These are phyloP conservation scores for Cryptus armator DNA, from an alignment of 2,888 invertebrate genomes.

Conservation along the genomic window DNA sequence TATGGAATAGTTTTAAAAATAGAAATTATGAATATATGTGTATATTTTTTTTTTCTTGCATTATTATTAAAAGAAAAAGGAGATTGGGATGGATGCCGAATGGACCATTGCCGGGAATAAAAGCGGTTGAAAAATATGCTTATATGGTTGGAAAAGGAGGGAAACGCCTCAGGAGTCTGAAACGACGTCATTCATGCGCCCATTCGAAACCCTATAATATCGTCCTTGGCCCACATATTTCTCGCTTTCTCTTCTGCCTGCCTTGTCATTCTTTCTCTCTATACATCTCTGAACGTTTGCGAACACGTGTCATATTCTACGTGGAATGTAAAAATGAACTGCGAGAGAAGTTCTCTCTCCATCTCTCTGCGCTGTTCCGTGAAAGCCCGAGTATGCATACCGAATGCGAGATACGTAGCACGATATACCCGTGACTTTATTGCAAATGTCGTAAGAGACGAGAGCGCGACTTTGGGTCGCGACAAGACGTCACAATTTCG, in stretches of 20 bases:
- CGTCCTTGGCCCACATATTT: conserved; percentile 24
- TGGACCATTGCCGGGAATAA: background rate
- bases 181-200: background rate
- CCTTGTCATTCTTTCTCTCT: conserved; percentile 16
- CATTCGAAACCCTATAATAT: conserved; percentile 9
- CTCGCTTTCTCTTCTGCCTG: background rate
- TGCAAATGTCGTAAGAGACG: conserved; percentile 63
- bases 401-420: conserved; percentile 63
- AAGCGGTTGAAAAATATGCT: background rate
- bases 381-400: conserved; percentile 58
- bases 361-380: conserved; percentile 36
- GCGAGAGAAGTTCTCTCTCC: conserved; percentile 45
- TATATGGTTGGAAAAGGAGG: background rate
- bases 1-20: too few relatives aligned
- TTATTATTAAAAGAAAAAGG: background rate
- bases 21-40: too few relatives aligned
- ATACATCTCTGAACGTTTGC: conserved; percentile 17
- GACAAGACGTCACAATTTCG: conserved; percentile 21
- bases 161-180: background rate
- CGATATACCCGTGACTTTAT: conserved; percentile 65
- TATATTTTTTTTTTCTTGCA: too few relatives aligned
- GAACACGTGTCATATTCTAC: conserved; percentile 61
- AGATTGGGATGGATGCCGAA: background rate
- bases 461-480: conserved; percentile 39
- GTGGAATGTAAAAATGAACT: conserved; percentile 65